Evolutionary conservation across 2,888 invertebrate genomes (phyloP).

Genomic region (Escarpia spicata): DNA sequence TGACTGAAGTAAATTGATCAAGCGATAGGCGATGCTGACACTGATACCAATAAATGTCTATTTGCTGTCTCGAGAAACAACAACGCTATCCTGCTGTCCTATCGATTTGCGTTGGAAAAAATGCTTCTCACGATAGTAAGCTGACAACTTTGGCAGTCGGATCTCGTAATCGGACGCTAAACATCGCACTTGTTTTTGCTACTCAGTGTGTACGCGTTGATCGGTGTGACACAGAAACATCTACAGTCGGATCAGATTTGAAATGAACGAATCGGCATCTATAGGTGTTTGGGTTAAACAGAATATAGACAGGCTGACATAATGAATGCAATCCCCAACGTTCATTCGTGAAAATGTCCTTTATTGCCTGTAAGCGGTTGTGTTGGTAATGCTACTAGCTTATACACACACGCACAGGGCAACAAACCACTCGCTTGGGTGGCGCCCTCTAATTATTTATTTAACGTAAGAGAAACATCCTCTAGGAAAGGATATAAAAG

Average conservation of each 20-base stretch:
- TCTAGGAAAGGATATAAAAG: too few species aligned
- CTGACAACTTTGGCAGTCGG: neutral
- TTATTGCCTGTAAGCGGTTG: neutral
- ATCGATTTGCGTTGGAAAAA: neutral
- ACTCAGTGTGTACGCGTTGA: neutral
- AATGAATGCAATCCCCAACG: neutral
- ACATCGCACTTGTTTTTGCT: neutral
- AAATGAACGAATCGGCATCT: neutral
- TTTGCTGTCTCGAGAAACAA: neutral
- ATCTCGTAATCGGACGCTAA: neutral
- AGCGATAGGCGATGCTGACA: slow-evolving; percentile 7
- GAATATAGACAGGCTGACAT: neutral
- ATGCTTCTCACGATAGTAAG: neutral
- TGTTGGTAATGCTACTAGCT: too few species aligned
- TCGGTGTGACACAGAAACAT: neutral
- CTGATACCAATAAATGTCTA: neutral
- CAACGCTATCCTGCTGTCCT: neutral
- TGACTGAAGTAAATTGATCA: neutral
- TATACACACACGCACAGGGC: too few species aligned
- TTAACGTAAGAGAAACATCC: too few species aligned
- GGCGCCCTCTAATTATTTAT: neutral
- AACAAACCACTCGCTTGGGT: too few species aligned
- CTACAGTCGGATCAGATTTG: neutral
- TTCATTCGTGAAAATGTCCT: neutral
- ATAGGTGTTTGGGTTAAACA: neutral